Evolutionary conservation across 2,797 vertebrate genomes (phyloP), one percentile per base, ranked within the genome.

Genomic region (Phataginus tetradactyla): DNA sequence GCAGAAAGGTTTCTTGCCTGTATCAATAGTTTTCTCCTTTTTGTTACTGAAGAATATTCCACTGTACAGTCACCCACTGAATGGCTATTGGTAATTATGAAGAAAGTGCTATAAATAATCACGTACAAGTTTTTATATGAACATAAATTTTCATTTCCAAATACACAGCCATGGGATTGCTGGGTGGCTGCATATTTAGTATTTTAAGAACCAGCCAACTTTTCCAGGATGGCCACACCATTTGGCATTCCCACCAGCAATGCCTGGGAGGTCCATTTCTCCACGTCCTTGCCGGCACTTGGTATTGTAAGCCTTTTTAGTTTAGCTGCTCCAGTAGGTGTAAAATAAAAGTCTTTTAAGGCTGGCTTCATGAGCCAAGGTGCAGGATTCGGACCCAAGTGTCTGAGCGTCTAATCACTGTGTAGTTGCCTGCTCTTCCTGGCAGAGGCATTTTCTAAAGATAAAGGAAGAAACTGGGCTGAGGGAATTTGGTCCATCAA

Each of bases 11-110:
- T 57, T 77, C 72, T 51, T 7, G 51, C 59, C 53, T 45, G n/a
- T n/a, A 29, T 84, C 88, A 81, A 25, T 53, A 59, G 72, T 64
- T n/a, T 79, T n/a, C 71, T 96, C 93, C 64, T 64, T 81, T 85
- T 45, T 55, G 61, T 77, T n/a, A 15, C 79, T 69, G 39, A 96
- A 89, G 81, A 89, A 89, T 89, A 75, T 88, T 75, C 83, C 88
- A 87, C 77, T 90, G 94, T 85, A 20, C 61, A 21, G n/a, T 83
- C 45, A 49, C 25, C 61, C 59, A 66, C 0, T 45, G 72, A 74
- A 66, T 37, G 51, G 39, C 63, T 39, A 18, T 55, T 59, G 21
- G 66, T n/a, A n/a, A 51, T 53, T 51, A 77, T 81, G 63, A 95
- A 80, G 51, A 79, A 81, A 88, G 53, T 77, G 63, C 32, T 72